These are phyloP conservation scores for Opisthograptis luteolata DNA, from an alignment of 2,888 invertebrate species.

Conservation along the genomic window DNA sequence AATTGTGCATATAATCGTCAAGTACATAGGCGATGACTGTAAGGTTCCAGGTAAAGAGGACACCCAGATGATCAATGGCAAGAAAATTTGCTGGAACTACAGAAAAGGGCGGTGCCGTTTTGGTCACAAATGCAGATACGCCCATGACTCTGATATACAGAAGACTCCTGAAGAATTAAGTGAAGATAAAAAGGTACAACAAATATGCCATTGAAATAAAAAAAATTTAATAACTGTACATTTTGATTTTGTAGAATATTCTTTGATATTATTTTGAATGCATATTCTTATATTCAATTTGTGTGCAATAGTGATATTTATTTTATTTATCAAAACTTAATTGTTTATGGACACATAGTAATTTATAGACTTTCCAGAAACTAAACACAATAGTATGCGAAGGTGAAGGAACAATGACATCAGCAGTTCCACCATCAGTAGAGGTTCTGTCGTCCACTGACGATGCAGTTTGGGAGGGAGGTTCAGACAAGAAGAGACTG, in stretches of 20 bases:
- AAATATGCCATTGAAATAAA: too few species aligned
- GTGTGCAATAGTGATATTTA: too few species aligned
- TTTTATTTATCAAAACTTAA: too few species aligned
- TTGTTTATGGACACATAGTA: too few species aligned
- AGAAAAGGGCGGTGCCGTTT: constrained; percentile 95
- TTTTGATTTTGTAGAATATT: too few species aligned
- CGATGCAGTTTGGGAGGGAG: constrained; percentile 79
- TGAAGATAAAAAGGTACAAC: constrained; percentile 79
- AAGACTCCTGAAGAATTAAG: constrained; percentile 85
- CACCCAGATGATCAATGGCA: constrained; percentile 92
- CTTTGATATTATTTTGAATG: too few species aligned
- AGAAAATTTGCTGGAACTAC: constrained; percentile 97
- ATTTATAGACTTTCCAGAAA: constrained; percentile 72
- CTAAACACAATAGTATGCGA: constrained; percentile 73
- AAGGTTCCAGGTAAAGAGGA: constrained; percentile 87
- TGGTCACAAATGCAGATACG: constrained; percentile 96
- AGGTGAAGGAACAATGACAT: constrained; percentile 66
- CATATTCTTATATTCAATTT: too few species aligned
- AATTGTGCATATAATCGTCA: constrained; percentile 79
- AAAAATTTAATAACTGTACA: not conserved
- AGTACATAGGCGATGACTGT: constrained; percentile 83
- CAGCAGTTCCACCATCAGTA: constrained; percentile 61
- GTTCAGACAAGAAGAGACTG: constrained; percentile 83
- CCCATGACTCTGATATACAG: constrained; percentile 94
- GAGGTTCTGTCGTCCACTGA: constrained; percentile 55